Conservation (phyloP, 2,797 vertebrate species). For the Echiichthys vipera region DNA sequence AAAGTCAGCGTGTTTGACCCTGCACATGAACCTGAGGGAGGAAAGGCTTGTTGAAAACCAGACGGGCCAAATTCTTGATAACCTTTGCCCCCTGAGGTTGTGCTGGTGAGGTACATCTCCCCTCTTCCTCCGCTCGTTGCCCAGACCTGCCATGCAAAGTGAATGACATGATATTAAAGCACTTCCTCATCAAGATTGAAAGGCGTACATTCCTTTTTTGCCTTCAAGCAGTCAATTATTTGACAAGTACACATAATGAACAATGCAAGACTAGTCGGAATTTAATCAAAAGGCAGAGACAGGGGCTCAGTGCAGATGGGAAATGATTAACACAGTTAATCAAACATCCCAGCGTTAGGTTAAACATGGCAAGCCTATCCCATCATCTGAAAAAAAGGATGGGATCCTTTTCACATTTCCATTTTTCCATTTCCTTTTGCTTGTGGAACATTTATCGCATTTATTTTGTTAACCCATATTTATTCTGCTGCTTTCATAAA, state of each 20-base stretch:
- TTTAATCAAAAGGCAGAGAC: conserved; percentile 84
- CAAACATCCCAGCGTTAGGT: conserved; percentile 82
- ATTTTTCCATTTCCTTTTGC: conserved; percentile 75
- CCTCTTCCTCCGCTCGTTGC: conserved; percentile 48
- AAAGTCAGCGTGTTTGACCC: conserved; percentile 60
- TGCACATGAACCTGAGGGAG: conserved; percentile 51
- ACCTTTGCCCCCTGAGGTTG: conserved; percentile 56
- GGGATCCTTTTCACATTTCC: conserved; percentile 68
- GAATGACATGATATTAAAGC: conserved; percentile 83
- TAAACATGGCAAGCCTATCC: conserved; percentile 82
- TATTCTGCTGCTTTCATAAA: conserved; percentile 59
- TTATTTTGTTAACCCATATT: conserved; percentile 73
- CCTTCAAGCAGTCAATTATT: conserved; percentile 84
- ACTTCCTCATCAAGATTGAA: conserved; percentile 83
- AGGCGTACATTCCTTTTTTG: conserved; percentile 74
- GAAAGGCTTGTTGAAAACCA: conserved; percentile 59
- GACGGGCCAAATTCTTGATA: conserved; percentile 62
- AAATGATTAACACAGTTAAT: conserved; percentile 86
- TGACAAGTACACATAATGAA: conserved; percentile 85
- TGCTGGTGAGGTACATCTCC: conserved; percentile 27
- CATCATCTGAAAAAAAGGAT: conserved; percentile 80
- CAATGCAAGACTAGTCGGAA: conserved; percentile 83
- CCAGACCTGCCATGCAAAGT: conserved; percentile 72
- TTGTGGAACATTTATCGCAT: conserved; percentile 70
- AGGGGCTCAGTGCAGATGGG: conserved; percentile 80